These are phyloP conservation scores for Crypturellus tataupa DNA, from an alignment of 2,797 vertebrate genomes.

Conservation along the genomic window DNA sequence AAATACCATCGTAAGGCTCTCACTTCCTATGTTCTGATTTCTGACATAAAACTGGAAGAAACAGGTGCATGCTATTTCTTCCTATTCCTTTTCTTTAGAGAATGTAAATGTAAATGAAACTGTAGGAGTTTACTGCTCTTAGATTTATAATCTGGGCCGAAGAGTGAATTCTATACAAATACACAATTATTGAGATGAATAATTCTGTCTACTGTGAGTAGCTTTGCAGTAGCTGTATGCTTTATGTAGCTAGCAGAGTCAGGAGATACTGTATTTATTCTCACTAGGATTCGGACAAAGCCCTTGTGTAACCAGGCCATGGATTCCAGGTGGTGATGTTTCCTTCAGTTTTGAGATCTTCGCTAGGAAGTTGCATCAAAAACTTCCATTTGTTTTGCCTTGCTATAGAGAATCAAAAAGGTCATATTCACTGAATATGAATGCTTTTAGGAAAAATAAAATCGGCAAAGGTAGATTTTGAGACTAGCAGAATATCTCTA, in stretches of 20 bases:
- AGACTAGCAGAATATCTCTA: background rate
- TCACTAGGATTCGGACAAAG: background rate
- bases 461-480: background rate
- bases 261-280: background rate
- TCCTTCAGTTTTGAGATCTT: background rate
- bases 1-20: background rate
- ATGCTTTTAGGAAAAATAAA: background rate
- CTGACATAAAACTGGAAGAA: background rate
- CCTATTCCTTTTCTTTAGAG: background rate
- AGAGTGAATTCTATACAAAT: background rate
- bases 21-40: background rate
- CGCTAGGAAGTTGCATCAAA: background rate
- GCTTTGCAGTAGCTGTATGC: background rate
- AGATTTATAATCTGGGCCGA: background rate
- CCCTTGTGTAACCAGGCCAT: background rate
- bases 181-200: background rate
- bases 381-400: background rate
- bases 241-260: background rate
- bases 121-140: background rate
- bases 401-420: background rate
- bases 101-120: fast-evolving
- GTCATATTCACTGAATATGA: background rate
- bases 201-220: background rate
- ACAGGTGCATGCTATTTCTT: background rate
- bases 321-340: background rate